Base-by-base conservation (phyloP, 2,113 vertebrate genomes). In the Pachycephala philippinensis region DNA sequence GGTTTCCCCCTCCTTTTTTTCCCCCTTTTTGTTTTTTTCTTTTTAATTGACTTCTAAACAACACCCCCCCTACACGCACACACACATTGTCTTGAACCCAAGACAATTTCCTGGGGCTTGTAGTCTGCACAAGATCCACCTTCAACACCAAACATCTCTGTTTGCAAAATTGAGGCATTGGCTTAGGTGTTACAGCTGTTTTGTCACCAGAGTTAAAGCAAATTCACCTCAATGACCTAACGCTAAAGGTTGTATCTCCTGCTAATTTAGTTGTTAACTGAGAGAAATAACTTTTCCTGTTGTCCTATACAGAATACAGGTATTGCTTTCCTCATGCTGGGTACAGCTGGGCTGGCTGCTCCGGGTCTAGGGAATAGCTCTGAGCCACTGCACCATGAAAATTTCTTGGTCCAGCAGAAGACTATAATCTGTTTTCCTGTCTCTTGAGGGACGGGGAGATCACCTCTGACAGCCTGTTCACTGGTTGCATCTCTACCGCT, bases 21-120 rank as follows among this genome's bases (percentile, higher is more conserved):
- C 40, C 40, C 0, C 9, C 5, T 15, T 11, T 13, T 18, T 49
- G 35, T 57, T 22, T 42, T 28, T 79, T 28, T 19, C 27, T 69
- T 49, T 24, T 16, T 11, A 54, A 47, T 69, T 79, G 47, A 15
- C 31, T 65, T 64, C 23, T 33, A 39, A 23, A 8, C 13, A 23
- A 7, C 8, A 65, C 31, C 12, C 2, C 1, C 5, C 1, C 3
- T n/a, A n/a, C n/a, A n/a, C n/a, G n/a, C n/a, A n/a, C n/a, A n/a
- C 2, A 4, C 0, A 1, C 6, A 20, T 9, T 70, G 4, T 69
- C 63, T 37, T 66, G 28, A 89, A 45, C 9, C 28, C 47, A 59
- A 28, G 7, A 49, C n/a, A 40, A 15, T 57, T 69, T 60, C n/a
- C 28, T 42, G 44, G 8, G 40, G 3, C 4, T 23, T 70, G 17